A percentile compares a stretch with the other conserved stretches of the same genome.
Evolutionary conservation across 2,113 vertebrate species (phyloP).

Genomic region (Phodopus roborovskii): DNA sequence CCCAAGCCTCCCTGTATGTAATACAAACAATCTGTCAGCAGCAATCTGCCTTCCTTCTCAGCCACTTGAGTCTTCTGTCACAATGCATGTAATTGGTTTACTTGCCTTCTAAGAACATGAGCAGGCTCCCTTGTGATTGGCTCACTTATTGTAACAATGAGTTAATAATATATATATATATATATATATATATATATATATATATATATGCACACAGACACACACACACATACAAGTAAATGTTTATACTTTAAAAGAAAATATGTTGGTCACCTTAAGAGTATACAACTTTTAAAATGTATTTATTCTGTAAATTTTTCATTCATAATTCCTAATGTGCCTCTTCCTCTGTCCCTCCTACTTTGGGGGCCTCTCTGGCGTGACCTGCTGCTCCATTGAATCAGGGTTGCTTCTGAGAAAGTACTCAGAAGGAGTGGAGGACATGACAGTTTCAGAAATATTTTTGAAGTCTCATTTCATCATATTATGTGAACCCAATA

Average conservation of each 20-base stretch:
- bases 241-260: neutral
- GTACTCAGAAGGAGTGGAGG: neutral
- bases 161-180: neutral
- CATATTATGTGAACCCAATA: neutral
- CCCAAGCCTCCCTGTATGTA: neutral
- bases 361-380: neutral
- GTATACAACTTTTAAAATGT: neutral
- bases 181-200: too few relatives aligned
- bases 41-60: neutral
- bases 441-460: neutral
- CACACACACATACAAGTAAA: neutral
- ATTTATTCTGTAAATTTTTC: neutral
- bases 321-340: neutral
- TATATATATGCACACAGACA: too few relatives aligned
- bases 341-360: neutral
- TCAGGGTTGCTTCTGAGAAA: neutral
- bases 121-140: neutral
- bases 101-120: neutral
- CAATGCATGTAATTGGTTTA: neutral
- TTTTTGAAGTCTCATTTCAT: neutral
- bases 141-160: constrained; percentile 15
- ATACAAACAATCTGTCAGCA: neutral
- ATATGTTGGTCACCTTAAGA: neutral
- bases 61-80: neutral
- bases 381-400: too few relatives aligned